Conservation (phyloP, 2,797 vertebrate genomes). For the Rousettus madagascariensis region DNA sequence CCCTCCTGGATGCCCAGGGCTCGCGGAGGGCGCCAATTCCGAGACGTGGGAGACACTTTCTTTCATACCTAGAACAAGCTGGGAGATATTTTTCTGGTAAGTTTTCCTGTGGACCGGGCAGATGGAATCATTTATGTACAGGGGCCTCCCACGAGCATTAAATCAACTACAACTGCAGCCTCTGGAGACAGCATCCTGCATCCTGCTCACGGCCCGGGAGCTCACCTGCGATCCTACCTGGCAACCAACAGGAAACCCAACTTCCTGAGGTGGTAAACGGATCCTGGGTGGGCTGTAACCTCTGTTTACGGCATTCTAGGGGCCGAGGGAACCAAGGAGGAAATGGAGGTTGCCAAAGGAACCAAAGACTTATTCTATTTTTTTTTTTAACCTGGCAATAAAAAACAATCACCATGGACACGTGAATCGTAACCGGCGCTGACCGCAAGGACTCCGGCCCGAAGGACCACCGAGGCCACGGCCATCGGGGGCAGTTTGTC, state of each 20-base stretch:
- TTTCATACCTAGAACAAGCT: neutral
- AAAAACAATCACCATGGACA: neutral
- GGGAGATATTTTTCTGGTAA: neutral
- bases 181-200: constrained; percentile 18
- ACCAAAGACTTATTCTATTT: constrained; percentile 19
- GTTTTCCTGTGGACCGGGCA: neutral
- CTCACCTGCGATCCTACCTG: constrained; percentile 70
- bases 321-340: neutral
- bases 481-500: no score
- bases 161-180: neutral
- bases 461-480: neutral
- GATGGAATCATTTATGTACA: constrained; percentile 37
- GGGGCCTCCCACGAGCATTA: constrained; percentile 25
- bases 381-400: constrained; percentile 30
- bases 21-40: neutral
- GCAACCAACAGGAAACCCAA: constrained; percentile 51
- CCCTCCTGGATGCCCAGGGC: neutral
- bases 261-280: neutral
- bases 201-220: neutral
- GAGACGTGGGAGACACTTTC: neutral
- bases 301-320: neutral
- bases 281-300: neutral
- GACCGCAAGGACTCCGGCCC: neutral
- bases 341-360: constrained; percentile 49
- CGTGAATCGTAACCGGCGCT: neutral